These are phyloP conservation scores for Lepus townsendii DNA, from an alignment of 2,797 vertebrate species.

Conservation along the genomic window DNA sequence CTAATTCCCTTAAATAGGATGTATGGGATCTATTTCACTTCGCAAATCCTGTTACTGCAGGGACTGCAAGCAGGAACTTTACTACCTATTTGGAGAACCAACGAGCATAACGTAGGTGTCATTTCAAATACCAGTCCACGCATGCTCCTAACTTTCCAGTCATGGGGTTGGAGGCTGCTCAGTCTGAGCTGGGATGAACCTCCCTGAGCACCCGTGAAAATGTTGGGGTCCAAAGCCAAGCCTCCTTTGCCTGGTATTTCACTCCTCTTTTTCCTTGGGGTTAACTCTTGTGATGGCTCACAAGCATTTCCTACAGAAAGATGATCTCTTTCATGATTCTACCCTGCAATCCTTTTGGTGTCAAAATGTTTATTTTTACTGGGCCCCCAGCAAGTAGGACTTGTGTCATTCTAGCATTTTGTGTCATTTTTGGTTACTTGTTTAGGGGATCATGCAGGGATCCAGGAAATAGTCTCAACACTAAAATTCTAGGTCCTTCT, in stretches of 20 bases:
- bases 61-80: slow-evolving; percentile 9
- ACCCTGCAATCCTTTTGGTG: background rate
- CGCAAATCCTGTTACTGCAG: background rate
- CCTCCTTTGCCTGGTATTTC: background rate
- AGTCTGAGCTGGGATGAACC: accelerated
- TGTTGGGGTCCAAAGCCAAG: background rate
- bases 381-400: background rate
- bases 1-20: slow-evolving; percentile 76
- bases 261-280: background rate
- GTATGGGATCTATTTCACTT: slow-evolving; percentile 59
- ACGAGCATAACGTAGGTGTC: background rate
- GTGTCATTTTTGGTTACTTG: background rate
- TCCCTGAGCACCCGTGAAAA: background rate
- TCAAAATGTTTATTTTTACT: background rate
- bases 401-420: background rate
- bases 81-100: background rate
- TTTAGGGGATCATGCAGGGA: background rate
- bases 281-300: background rate
- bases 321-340: background rate
- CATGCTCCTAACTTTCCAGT: background rate
- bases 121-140: background rate
- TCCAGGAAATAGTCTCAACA: background rate
- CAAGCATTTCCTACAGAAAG: background rate
- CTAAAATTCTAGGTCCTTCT: background rate
- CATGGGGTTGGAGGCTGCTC: background rate